Base-by-base conservation (phyloP, 2,888 invertebrate species). In the Pseudococcus longispinus region DNA sequence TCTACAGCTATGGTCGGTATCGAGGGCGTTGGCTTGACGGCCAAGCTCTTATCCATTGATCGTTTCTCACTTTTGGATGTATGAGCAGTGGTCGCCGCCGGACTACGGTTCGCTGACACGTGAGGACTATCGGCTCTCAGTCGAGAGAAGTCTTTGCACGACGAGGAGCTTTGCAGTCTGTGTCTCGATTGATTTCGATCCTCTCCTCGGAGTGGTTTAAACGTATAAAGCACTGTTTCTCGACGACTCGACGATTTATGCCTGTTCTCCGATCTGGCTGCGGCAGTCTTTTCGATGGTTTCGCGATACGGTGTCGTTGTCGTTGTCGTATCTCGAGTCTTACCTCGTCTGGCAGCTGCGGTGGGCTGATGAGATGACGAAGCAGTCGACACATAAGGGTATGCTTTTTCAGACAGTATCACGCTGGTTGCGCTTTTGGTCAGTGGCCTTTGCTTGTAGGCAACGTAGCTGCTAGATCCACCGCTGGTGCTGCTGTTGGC, bases 371-470 rank as follows among this genome's bases (percentile, higher is more conserved):
- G 3, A 8, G 60, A 8, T 8, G 51, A 51, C 9, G 89, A 87
- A 1, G 90, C 89, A 15, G 90, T 84, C 46, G 89, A 90, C 1
- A 92, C 92, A 89, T 92, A 93, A 0, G 94, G 93, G 89, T 93
- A 94, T 0, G 93, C 92, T 90, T 94, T 94, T 90, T 95, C 94
- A 82, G 94, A 93, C 88, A 96, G 92, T 13, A 95, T 92, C 86
- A 95, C 94, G 4, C 94, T 93, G 1, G 95, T 95, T 20, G 95
- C 93, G 90, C 95, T 96, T 90, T 95, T 94, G 89, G 94, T 91
- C 44, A 95, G 89, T 85, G 89, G 88, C 18, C 88, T 83, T 51
- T 88, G 87, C 44, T 88, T 87, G 23, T 87, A 83, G 0, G 32
- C 37, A 1, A 20, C 42, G 32, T 82, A 23, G 37, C 8, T 23